Evolutionary conservation across 2,797 vertebrate species (phyloP).

Genomic region (Syngnathus rostellatus): DNA sequence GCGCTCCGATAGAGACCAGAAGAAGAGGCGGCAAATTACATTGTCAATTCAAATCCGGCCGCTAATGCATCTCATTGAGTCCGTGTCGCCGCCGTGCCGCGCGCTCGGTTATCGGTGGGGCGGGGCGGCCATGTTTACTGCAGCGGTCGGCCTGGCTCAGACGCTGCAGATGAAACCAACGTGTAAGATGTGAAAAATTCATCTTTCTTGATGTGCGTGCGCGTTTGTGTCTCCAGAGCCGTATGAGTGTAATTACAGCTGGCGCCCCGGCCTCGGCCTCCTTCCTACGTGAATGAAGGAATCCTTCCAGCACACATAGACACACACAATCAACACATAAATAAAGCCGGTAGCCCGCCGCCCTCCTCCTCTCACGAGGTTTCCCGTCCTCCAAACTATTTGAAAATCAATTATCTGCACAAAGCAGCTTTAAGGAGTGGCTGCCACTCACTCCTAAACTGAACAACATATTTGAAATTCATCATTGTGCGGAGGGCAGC

Average conservation of each 20-base stretch:
- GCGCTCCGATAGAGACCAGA: conserved; percentile 44
- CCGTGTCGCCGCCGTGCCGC: conserved; percentile 66
- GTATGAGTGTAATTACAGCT: conserved; percentile 58
- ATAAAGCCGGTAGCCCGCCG: conserved; percentile 32
- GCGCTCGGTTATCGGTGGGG: conserved; percentile 80
- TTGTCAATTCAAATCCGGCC: conserved; percentile 83
- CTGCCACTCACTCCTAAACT: conserved; percentile 87
- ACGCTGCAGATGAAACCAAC: conserved; percentile 37
- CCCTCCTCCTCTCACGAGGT: conserved; percentile 44
- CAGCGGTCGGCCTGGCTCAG: conserved; percentile 68
- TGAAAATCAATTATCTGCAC: conserved; percentile 95
- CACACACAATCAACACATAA: conserved; percentile 35
- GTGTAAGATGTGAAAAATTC: conserved; percentile 67
- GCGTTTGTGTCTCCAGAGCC: conserved; percentile 34
- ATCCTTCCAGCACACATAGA: conserved; percentile 34
- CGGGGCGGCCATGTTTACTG: conserved; percentile 75
- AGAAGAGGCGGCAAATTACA: conserved; percentile 77
- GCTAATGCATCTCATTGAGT: conserved; percentile 90
- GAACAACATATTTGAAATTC: conserved; percentile 93
- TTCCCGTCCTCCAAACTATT: conserved; percentile 83
- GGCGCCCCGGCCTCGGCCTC: conserved; percentile 39
- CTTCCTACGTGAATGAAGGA: conserved; percentile 79
- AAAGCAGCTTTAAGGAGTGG: conserved; percentile 85
- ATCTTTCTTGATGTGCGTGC: conserved; percentile 56
- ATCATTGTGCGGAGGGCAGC: conserved; percentile 75